These are phyloP conservation scores for Ardeotis arabs DNA, from an alignment of 2,113 vertebrate species.

Conservation along the genomic window DNA sequence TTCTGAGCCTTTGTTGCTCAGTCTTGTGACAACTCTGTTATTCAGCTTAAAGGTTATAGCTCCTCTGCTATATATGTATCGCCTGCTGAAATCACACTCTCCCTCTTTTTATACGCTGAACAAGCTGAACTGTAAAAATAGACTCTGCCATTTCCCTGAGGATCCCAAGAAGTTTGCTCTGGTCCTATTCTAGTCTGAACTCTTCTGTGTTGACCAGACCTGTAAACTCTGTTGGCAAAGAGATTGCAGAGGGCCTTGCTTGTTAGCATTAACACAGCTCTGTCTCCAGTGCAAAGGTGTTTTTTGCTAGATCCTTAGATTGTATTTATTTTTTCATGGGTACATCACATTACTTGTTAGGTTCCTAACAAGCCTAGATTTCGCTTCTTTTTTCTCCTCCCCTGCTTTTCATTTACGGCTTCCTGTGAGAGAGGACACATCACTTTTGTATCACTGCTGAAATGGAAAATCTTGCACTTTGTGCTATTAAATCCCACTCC, in stretches of 20 bases:
- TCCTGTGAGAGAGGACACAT: not conserved
- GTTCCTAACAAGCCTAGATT: not conserved
- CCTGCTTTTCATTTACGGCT: not conserved
- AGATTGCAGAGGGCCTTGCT: not conserved
- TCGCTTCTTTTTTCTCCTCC: not conserved
- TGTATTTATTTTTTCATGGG: not conserved
- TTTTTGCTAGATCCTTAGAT: not conserved
- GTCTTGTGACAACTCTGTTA: not conserved
- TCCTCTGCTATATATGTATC: not conserved
- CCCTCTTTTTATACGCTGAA: not conserved
- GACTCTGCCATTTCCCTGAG: not conserved
- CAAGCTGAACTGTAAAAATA: not conserved
- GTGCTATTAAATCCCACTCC: not conserved
- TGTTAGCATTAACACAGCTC: not conserved
- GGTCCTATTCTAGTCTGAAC: not conserved
- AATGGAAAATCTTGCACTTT: not conserved
- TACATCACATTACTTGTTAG: not conserved
- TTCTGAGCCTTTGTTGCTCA: not conserved
- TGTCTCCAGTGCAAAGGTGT: not conserved
- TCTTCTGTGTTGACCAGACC: not conserved
- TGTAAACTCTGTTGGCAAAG: not conserved
- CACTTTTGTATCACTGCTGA: not conserved
- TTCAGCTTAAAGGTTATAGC: not conserved
- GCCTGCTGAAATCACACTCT: not conserved
- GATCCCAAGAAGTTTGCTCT: not conserved